Base-by-base conservation (phyloP, 1,140 invertebrate species). In the Leptoteleia sp. region DNA sequence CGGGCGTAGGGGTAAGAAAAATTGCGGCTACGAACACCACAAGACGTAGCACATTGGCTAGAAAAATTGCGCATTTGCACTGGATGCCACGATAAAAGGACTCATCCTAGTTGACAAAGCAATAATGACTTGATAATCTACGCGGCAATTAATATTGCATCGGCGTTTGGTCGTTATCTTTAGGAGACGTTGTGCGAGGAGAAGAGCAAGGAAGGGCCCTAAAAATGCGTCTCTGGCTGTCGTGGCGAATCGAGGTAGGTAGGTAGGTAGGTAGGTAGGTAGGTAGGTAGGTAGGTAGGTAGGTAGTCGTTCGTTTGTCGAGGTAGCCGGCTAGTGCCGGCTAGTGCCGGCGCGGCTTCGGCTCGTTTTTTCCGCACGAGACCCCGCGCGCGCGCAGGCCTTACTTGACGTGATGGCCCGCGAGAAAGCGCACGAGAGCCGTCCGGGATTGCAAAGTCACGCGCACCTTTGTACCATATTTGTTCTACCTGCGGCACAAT, bases 191-290 rank as follows among this genome's bases (percentile, higher is more conserved):
- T 52, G 45, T 45, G 48, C 54, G 55, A 71, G 48, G 38, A n/a
- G n/a, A n/a, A 59, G 59, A 45, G 54, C 37, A 50, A 37, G 57
- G 50, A 52, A 70, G n/a, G 48, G 50, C 59, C 55, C 59, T 54
- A 59, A 72, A 78, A 65, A 78, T 61, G 59, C 50, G 45, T 47
- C 50, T 71, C 54, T 8, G 48, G 37, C 70, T 54, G 55, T 79
- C 75, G 70, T 85, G 83, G 85, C 83, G 84, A 85, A 85, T 87
- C 79, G 81, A 83, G 72, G 76, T 47, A 80, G 72, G n/a, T n/a
- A n/a, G n/a, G n/a, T n/a, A n/a, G n/a, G n/a, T n/a, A n/a, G n/a
- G n/a, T n/a, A n/a, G n/a, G n/a, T n/a, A n/a, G n/a, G n/a, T n/a
- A n/a, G n/a, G n/a, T n/a, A n/a, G n/a, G n/a, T n/a, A n/a, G n/a